Percentiles rank a stretch among this genome's conserved stretches.
Evolutionary conservation across 1,140 invertebrate genomes (phyloP).

Genomic region (Varroa destructor): DNA sequence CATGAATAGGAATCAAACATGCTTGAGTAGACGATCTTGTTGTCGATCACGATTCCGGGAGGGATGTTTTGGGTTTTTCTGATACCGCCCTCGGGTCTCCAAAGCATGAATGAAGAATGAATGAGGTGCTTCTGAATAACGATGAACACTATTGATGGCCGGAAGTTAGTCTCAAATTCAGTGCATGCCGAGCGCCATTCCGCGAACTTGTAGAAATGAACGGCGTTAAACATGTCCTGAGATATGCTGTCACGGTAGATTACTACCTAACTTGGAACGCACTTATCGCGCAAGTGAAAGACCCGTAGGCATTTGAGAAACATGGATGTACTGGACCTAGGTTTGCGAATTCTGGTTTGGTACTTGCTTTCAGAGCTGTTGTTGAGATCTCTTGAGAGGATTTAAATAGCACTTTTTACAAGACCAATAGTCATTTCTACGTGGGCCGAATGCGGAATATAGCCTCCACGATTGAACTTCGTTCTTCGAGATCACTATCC

Average conservation of each 20-base stretch:
- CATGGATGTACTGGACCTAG: conserved; percentile 15
- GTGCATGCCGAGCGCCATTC: conserved; percentile 55
- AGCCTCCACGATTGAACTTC: too few species aligned
- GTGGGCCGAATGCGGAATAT: too few species aligned
- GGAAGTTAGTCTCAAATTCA: conserved; percentile 41
- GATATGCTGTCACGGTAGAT: conserved; percentile 76
- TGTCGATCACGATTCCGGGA: conserved; percentile 64
- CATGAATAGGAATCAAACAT: conserved; percentile 75
- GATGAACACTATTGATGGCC: conserved; percentile 62
- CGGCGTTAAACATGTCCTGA: conserved; percentile 64
- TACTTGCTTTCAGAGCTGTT: conserved; percentile 24
- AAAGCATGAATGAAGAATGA: conserved; percentile 23
- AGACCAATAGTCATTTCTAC: too few species aligned
- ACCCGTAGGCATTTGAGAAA: conserved; percentile 4
- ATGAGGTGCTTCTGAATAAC: conserved; percentile 82
- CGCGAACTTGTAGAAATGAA: conserved; percentile 48
- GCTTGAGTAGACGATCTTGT: conserved; percentile 60
- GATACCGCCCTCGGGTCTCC: not conserved
- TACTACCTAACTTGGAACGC: conserved; percentile 49
- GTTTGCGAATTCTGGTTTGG: conserved; percentile 31
- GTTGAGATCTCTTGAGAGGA: not conserved
- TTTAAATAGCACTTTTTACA: too few species aligned
- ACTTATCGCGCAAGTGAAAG: conserved; percentile 5
- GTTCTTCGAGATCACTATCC: too few species aligned
- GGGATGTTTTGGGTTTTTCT: conserved; percentile 7